Percentiles rank a stretch among this genome's conserved stretches.
These are phyloP conservation scores for Chromobotia macracanthus DNA, from an alignment of 2,797 vertebrate species.

Conservation along the genomic window DNA sequence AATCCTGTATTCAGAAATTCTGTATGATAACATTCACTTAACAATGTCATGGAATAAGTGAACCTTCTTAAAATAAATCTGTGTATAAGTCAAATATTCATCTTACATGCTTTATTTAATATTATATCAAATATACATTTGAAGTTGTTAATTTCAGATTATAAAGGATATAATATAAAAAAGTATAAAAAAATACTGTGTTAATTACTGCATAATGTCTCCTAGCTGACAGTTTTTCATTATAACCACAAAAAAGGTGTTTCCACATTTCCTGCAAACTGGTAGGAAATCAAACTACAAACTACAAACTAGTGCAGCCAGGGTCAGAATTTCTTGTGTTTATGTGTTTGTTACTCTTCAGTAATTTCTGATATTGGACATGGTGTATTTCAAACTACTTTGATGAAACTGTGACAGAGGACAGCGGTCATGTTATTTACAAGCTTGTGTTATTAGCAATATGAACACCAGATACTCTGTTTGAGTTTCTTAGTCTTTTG, in stretches of 20 bases:
- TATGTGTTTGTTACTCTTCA: slow-evolving; percentile 42
- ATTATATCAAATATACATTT: background rate
- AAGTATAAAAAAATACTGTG: no score
- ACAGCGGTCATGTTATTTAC: no score
- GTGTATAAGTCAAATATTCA: slow-evolving; percentile 42
- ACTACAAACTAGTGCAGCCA: slow-evolving; percentile 45
- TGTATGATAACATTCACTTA: slow-evolving; percentile 53
- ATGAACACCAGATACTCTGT: background rate
- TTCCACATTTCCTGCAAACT: slow-evolving; percentile 51
- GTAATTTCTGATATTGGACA: slow-evolving; percentile 44
- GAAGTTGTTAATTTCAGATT: background rate
- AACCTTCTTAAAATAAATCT: slow-evolving; percentile 58
- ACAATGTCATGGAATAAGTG: slow-evolving; percentile 49
- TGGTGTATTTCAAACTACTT: slow-evolving; percentile 37
- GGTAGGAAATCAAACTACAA: slow-evolving; percentile 75
- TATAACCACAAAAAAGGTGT: slow-evolving; percentile 29
- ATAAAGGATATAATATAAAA: no score
- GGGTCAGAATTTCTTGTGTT: slow-evolving; percentile 24
- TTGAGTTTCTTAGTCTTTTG: no score
- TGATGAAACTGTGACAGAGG: background rate
- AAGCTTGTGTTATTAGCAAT: slow-evolving; percentile 3
- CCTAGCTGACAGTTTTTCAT: no score
- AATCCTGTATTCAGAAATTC: slow-evolving; percentile 29
- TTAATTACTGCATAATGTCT: no score
- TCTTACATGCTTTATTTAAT: background rate